Percentiles rank a stretch among this genome's conserved stretches.
These are phyloP conservation scores for Rhingia campestris DNA, from an alignment of 2,888 invertebrate genomes.

Conservation along the genomic window DNA sequence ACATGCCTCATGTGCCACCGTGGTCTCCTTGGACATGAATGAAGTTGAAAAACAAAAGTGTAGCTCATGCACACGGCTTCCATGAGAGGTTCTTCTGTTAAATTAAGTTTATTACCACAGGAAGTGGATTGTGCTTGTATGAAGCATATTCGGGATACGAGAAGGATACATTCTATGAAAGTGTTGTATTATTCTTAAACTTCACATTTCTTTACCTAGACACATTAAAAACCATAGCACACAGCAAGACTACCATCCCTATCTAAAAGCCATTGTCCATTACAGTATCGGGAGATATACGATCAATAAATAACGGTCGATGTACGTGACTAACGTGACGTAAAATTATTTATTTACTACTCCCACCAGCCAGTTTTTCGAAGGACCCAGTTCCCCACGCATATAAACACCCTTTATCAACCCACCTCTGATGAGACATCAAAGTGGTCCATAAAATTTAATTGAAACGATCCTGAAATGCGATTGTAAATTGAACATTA, in stretches of 20 bases:
- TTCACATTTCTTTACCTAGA: too few species aligned
- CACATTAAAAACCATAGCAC: too few species aligned
- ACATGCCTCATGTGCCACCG: not conserved
- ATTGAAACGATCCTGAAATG: constrained; percentile 68
- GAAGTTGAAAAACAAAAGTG: not conserved
- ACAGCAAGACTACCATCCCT: not conserved
- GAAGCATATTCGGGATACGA: not conserved
- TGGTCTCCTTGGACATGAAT: not conserved
- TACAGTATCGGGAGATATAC: constrained; percentile 32
- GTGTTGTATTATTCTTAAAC: not conserved
- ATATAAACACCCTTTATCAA: not conserved
- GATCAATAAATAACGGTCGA: constrained; percentile 59
- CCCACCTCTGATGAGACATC: not conserved
- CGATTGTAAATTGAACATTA: constrained; percentile 70
- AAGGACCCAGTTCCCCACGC: not conserved
- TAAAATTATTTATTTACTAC: constrained; percentile 62
- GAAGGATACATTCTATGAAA: not conserved
- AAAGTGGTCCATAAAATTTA: constrained; percentile 67
- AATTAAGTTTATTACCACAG: too few species aligned
- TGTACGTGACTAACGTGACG: constrained; percentile 64
- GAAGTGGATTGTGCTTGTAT: not conserved
- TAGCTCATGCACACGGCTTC: not conserved
- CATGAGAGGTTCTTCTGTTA: too few species aligned
- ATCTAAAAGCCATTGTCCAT: constrained; percentile 35
- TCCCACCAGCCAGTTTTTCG: constrained; percentile 13